Evolutionary conservation across 2,797 vertebrate genomes (phyloP), one percentile per base, ranked within the genome.

Genomic region (Neomorphus geoffroyi): DNA sequence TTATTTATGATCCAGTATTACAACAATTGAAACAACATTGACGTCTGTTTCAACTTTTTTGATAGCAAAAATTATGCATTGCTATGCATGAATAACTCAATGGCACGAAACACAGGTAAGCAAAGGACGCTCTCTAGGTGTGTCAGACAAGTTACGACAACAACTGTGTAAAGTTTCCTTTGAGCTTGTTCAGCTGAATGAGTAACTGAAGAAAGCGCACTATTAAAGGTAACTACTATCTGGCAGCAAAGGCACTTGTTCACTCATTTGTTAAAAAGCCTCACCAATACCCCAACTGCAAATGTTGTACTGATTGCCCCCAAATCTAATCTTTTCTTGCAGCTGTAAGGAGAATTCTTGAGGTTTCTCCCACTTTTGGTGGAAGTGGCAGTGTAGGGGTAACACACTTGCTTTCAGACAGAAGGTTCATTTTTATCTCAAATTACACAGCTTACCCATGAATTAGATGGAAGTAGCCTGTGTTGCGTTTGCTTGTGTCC

Each of bases 41-140:
- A 51, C 27, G 69, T 69, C 26, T 61, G 43, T 84, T 81, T 83
- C 46, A 79, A 89, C 85, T 32, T 74, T 90, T 93, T 82, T 88
- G 60, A 67, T 77, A 61, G 75, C 53, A 73, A 91, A 94, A 93
- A 66, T 7, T 32, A 43, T 79, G 61, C 39, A 56, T 81, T 79
- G n/a, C 11, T 83, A 32, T 80, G 60, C 80, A 82, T 71, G 81
- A 95, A 90, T 92, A 93, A 73, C 73, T 71, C 69, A 30, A 37
- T 61, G 65, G 57, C 43, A 65, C 70, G 83, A 92, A 41, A 75
- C 81, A 51, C 50, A 48, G 80, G 58, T 91, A 90, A 86, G 32
- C 46, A 70, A 58, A 93, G 71, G 71, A 91, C 82, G 87, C 26
- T 70, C 23, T 91, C 35, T 54, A 94, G 93, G 90, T 94, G 96